Evolutionary conservation across 2,113 vertebrate species (phyloP).

Genomic region (Dicentrarchus labrax): DNA sequence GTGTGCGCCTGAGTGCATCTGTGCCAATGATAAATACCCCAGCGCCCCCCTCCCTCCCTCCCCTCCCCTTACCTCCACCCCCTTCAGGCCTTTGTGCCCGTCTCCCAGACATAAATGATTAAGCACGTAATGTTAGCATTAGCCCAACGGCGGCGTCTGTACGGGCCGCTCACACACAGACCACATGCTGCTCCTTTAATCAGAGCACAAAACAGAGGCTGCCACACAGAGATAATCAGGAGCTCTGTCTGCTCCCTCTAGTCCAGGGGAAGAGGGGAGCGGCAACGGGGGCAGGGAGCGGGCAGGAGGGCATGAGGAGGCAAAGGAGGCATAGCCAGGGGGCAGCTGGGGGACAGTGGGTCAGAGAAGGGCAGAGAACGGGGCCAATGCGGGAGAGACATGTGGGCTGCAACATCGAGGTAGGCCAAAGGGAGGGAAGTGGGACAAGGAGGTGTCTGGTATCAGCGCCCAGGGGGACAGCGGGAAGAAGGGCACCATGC

Average conservation of each 20-base stretch:
- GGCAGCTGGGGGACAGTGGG: slow-evolving; percentile 73
- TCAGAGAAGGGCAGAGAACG: slow-evolving; percentile 51
- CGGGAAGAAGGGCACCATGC: slow-evolving; percentile 59
- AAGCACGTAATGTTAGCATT: slow-evolving; percentile 80
- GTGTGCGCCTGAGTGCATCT: slow-evolving; percentile 64
- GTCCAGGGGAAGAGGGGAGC: slow-evolving; percentile 28
- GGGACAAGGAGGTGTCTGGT: slow-evolving; percentile 69
- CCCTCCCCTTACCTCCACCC: slow-evolving; percentile 12
- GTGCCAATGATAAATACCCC: slow-evolving; percentile 66
- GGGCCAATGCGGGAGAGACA: slow-evolving; percentile 17
- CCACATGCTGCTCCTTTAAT: slow-evolving; percentile 85
- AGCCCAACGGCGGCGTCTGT: slow-evolving; percentile 75
- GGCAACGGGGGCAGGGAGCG: slow-evolving; percentile 7
- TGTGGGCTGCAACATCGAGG: slow-evolving; percentile 14
- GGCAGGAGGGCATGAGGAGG: slow-evolving; percentile 51
- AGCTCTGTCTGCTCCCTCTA: slow-evolving; percentile 71
- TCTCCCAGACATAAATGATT: slow-evolving; percentile 85
- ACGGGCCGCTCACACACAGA: slow-evolving; percentile 72
- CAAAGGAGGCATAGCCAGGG: slow-evolving; percentile 51
- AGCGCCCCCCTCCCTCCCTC: not conserved
- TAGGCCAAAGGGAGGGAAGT: slow-evolving; percentile 28
- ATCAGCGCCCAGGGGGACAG: slow-evolving; percentile 57
- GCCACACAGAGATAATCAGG: slow-evolving; percentile 78
- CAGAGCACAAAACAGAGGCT: slow-evolving; percentile 81
- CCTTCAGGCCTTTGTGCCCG: slow-evolving; percentile 71